phyloP scores from a whole-genome alignment of 2,888 invertebrate genomes.

The Hirtodrosophila histrioides region DNA sequence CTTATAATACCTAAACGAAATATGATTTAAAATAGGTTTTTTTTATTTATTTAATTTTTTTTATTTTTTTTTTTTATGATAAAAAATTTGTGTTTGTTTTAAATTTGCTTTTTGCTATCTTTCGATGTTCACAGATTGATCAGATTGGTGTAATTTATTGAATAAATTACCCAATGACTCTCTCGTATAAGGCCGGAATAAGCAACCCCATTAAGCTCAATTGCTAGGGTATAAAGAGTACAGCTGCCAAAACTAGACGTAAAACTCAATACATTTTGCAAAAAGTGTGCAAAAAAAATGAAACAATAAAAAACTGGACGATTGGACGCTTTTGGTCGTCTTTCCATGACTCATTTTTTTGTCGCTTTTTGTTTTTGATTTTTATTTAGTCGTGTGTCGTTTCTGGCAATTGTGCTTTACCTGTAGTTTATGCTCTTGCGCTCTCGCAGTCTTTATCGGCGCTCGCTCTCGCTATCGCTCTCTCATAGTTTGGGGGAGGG shows the following conservation, averaged over 20 bases:
- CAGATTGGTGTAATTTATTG: too few species aligned
- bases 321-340: conserved; percentile 36
- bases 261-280: background rate
- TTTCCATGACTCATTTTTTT: conserved; percentile 57
- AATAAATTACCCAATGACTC: too few species aligned
- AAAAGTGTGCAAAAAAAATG: conserved; percentile 17
- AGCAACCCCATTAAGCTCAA: too few species aligned
- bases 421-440: conserved; percentile 54
- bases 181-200: too few species aligned
- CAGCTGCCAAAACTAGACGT: background rate
- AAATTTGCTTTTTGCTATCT: too few species aligned
- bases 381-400: conserved; percentile 51
- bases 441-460: conserved; percentile 4
- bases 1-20: too few species aligned
- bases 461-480: background rate
- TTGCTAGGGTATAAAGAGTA: background rate
- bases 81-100: too few species aligned
- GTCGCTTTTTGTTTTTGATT: conserved; percentile 38
- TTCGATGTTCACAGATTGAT: too few species aligned
- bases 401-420: conserved; percentile 51
- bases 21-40: too few species aligned
- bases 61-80: too few species aligned
- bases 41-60: too few species aligned
- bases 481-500: conserved; percentile 12
- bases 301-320: conserved; percentile 27